Percentiles rank a stretch among this genome's conserved stretches.
phyloP scores from a whole-genome alignment of 2,888 invertebrate genomes.

The Craniophora ligustri region DNA sequence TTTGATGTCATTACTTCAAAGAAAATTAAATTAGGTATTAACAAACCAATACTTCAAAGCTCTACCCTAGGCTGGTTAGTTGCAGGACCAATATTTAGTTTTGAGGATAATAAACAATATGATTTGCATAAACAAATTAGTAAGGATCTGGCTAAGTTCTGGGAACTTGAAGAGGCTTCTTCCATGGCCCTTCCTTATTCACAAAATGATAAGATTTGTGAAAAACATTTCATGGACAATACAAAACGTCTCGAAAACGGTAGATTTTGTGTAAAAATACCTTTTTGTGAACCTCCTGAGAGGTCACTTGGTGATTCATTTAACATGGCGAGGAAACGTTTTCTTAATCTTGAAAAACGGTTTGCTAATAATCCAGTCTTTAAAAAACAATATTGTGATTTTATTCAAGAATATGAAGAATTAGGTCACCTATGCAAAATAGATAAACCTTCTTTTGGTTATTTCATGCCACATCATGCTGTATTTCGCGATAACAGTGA shows the following conservation, averaged over 20 bases:
- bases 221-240: neutral
- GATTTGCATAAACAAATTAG: neutral
- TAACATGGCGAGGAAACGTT: conserved; percentile 2
- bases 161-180: neutral
- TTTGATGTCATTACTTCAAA: neutral
- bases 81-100: neutral
- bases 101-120: neutral
- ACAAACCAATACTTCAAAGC: neutral
- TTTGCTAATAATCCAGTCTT: neutral
- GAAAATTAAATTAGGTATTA: neutral
- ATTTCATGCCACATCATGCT: conserved; percentile 5
- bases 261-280: conserved; percentile 4
- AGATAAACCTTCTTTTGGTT: neutral
- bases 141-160: neutral
- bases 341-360: neutral
- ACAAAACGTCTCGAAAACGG: conserved; percentile 1
- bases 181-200: neutral
- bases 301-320: neutral
- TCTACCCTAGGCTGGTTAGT: conserved; percentile 9
- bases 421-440: conserved; percentile 1
- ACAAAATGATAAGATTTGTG: neutral
- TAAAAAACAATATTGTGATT: neutral
- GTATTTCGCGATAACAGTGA: neutral
- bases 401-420: conserved; percentile 4
- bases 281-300: neutral